Conservation (phyloP, 2,797 vertebrate genomes). For the Myotis planiceps region DNA sequence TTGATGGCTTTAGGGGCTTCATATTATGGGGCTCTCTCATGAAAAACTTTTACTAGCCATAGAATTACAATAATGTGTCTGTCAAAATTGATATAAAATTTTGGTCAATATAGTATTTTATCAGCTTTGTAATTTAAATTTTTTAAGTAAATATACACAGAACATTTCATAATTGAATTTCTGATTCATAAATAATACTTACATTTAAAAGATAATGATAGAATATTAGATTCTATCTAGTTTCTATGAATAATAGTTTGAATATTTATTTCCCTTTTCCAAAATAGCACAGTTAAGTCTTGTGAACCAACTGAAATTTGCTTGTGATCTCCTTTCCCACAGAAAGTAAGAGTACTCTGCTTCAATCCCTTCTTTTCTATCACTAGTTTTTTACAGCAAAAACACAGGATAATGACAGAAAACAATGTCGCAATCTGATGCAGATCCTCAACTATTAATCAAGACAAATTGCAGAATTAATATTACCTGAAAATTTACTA, state of each 20-base stretch:
- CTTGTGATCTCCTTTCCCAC: not conserved
- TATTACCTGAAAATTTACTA: not conserved
- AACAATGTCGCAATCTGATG: not conserved
- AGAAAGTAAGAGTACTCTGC: not conserved
- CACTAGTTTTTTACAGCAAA: not conserved
- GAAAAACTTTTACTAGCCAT: not conserved
- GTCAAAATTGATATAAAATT: not conserved
- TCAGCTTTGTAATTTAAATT: not conserved
- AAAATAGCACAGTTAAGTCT: not conserved
- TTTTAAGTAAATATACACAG: not conserved
- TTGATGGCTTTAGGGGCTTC: not conserved
- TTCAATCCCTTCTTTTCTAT: not conserved
- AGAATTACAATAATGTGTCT: not conserved
- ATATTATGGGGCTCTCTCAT: not conserved
- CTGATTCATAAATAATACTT: not conserved
- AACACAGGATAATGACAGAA: not conserved
- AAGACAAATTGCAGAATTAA: conserved; percentile 24
- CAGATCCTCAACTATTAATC: not conserved
- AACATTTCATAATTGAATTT: not conserved
- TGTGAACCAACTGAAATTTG: not conserved
- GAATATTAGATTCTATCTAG: not conserved
- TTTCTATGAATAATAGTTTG: not conserved
- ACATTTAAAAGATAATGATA: not conserved
- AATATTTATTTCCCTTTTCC: not conserved
- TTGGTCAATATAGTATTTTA: not conserved